Percentiles rank a stretch among this genome's conserved stretches.
Evolutionary conservation across 2,888 invertebrate species (phyloP).

Genomic region (Scaptomyza reducta): DNA sequence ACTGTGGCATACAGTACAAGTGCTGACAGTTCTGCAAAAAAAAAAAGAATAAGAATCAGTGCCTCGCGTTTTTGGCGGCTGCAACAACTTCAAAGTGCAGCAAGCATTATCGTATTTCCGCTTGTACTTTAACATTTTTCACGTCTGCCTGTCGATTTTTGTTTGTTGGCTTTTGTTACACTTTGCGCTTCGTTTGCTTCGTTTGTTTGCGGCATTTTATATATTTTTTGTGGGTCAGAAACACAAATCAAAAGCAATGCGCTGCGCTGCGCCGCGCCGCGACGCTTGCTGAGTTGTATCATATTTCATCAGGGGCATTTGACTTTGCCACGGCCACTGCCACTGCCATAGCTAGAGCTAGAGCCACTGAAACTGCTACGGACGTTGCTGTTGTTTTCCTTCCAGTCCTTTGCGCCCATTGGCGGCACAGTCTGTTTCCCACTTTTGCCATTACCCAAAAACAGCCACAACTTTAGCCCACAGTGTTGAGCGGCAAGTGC

Average conservation of each 20-base stretch:
- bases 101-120: slow-evolving; percentile 63
- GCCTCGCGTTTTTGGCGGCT: neutral
- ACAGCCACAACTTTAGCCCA: slow-evolving; percentile 27
- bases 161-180: slow-evolving; percentile 44
- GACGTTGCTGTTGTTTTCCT: slow-evolving; percentile 15
- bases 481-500: neutral
- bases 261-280: slow-evolving; percentile 44
- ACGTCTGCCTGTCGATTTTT: slow-evolving; percentile 49
- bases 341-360: neutral
- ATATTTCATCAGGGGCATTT: slow-evolving; percentile 74
- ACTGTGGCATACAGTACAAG: slow-evolving; percentile 39
- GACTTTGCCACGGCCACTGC: slow-evolving; percentile 19
- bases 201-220: slow-evolving; percentile 70
- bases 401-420: slow-evolving; percentile 17
- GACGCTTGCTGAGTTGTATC: slow-evolving; percentile 62
- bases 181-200: slow-evolving; percentile 35
- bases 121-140: slow-evolving; percentile 52
- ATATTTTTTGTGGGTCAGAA: slow-evolving; percentile 74
- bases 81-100: slow-evolving; percentile 37
- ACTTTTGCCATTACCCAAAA: slow-evolving; percentile 57
- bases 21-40: slow-evolving; percentile 19
- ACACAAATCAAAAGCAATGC: slow-evolving; percentile 77
- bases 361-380: neutral
- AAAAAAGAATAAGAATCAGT: neutral
- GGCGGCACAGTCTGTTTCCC: slow-evolving; percentile 26